Conservation (phyloP, 1,140 invertebrate species). For the Lepidurus arcticus region DNA sequence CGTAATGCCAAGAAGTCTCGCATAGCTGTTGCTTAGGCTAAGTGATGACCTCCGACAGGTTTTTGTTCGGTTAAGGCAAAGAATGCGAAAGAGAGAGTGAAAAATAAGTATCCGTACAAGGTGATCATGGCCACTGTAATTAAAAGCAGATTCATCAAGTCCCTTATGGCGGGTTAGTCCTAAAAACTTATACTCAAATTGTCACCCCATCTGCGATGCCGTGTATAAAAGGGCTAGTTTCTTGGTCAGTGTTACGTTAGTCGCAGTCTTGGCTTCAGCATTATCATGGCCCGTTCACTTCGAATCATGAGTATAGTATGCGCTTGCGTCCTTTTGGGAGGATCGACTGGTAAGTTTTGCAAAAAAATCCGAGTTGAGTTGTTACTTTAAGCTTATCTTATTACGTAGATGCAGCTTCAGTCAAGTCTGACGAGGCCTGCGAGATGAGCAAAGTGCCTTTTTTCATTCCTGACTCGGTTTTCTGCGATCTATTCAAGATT, state of each 20-base stretch:
- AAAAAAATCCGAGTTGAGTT: background rate
- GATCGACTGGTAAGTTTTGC: background rate
- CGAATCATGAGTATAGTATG: background rate
- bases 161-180: background rate
- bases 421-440: background rate
- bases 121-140: background rate
- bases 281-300: background rate
- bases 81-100: constrained; percentile 21
- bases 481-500: constrained; percentile 8
- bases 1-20: background rate
- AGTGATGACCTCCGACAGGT: constrained; percentile 17
- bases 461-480: constrained; percentile 16
- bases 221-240: constrained; percentile 8
- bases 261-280: background rate
- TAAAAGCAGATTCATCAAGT: constrained; percentile 22
- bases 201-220: background rate
- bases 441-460: constrained; percentile 13
- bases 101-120: background rate
- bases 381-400: constrained; percentile 9
- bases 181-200: background rate
- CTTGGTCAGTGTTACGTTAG: background rate
- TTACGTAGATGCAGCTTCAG: background rate
- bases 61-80: constrained; percentile 8
- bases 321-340: background rate
- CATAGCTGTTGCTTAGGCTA: constrained; percentile 7